Percentiles rank a stretch among this genome's conserved stretches.
phyloP scores from a whole-genome alignment of 2,797 vertebrate species.

The Sciurus carolinensis region DNA sequence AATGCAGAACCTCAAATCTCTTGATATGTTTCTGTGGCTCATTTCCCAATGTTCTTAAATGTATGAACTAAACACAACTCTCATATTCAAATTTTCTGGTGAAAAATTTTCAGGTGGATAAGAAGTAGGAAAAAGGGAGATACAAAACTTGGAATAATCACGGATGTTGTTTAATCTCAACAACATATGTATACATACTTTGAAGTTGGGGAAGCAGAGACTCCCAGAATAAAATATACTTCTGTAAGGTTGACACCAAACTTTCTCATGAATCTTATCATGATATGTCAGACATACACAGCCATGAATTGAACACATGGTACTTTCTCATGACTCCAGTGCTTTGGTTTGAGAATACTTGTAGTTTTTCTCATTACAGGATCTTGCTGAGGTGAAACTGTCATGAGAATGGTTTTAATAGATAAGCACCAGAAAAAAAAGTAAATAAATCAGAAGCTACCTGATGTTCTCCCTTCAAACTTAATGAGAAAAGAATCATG shows the following conservation, averaged over 20 bases:
- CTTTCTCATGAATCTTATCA: background rate
- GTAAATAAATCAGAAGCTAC: background rate
- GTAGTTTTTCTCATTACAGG: background rate
- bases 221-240: background rate
- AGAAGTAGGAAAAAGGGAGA: background rate
- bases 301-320: background rate
- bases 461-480: background rate
- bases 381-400: background rate
- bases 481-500: background rate
- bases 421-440: background rate
- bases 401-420: background rate
- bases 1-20: background rate
- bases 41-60: background rate
- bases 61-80: background rate
- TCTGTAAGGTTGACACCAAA: background rate
- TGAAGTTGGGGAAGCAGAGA: background rate
- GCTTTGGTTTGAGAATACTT: background rate
- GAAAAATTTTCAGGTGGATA: background rate
- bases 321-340: background rate
- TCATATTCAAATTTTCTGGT: background rate
- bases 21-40: background rate
- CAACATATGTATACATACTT: background rate
- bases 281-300: background rate
- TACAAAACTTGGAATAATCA: background rate
- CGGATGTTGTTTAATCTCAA: background rate